These are phyloP conservation scores for Solenopsis invicta DNA, from an alignment of 1,140 invertebrate genomes.

Conservation along the genomic window DNA sequence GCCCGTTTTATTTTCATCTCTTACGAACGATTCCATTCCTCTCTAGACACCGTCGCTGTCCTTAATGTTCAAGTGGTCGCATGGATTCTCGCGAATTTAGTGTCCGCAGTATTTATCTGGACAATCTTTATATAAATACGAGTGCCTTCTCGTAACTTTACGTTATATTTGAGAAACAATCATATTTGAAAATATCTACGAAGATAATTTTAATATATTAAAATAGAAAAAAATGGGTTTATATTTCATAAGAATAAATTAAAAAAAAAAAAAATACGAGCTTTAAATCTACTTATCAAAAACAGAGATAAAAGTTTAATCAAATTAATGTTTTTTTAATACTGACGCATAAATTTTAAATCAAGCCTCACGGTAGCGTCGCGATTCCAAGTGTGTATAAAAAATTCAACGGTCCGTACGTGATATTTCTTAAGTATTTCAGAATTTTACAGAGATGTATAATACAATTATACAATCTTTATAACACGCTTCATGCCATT, in stretches of 20 bases:
- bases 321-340: slow-evolving; percentile 1
- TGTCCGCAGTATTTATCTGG: background rate
- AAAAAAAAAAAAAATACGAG: background rate
- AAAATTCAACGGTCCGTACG: too few relatives aligned
- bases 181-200: background rate
- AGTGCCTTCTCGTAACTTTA: background rate
- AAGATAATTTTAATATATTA: too few relatives aligned
- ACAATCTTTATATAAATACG: background rate
- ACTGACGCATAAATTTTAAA: background rate
- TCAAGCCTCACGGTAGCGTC: too few relatives aligned
- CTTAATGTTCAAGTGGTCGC: slow-evolving; percentile 25
- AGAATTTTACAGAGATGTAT: background rate
- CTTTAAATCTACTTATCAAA: slow-evolving; percentile 18
- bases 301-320: background rate
- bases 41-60: background rate
- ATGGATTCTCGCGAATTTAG: slow-evolving; percentile 8
- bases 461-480: background rate
- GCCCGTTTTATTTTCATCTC: slow-evolving; percentile 65
- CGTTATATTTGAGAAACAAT: background rate
- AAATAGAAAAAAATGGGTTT: background rate
- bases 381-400: too few relatives aligned
- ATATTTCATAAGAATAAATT: slow-evolving; percentile 15
- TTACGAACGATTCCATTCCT: slow-evolving; percentile 28
- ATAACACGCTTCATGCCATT: background rate
- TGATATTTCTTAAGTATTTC: background rate